Evolutionary conservation across 2,113 vertebrate species (phyloP).

Genomic region (Gymnobelideus leadbeateri): DNA sequence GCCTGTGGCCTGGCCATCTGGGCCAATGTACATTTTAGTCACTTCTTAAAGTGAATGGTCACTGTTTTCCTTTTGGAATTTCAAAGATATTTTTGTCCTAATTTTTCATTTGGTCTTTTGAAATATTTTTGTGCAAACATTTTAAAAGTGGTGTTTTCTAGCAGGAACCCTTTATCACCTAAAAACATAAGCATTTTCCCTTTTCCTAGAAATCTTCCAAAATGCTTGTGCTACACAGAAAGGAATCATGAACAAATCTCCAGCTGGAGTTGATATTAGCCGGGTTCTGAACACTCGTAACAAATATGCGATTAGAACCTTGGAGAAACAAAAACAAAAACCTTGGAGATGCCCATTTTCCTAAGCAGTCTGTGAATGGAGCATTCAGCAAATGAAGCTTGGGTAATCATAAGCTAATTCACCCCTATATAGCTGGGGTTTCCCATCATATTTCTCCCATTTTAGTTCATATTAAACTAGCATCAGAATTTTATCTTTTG

Average conservation of each 20-base stretch:
- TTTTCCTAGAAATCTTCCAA: background rate
- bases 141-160: background rate
- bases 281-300: background rate
- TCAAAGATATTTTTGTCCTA: slow-evolving; percentile 44
- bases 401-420: background rate
- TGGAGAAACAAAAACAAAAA: background rate
- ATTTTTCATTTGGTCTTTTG: slow-evolving; percentile 40
- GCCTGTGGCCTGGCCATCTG: too few relatives aligned
- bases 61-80: slow-evolving; percentile 17
- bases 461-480: slow-evolving; percentile 49
- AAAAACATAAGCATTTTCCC: background rate
- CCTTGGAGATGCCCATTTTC: background rate
- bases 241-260: background rate
- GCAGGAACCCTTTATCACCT: slow-evolving; percentile 1
- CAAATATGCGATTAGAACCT: slow-evolving; percentile 22
- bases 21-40: background rate
- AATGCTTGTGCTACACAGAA: background rate
- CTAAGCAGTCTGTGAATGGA: slow-evolving; percentile 33
- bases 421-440: slow-evolving; percentile 46
- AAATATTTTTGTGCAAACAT: slow-evolving; percentile 21
- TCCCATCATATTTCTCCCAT: slow-evolving; percentile 59
- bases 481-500: slow-evolving; percentile 58
- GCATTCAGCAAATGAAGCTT: background rate
- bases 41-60: too few relatives aligned
- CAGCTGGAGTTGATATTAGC: background rate